Evolutionary conservation across 2,113 vertebrate genomes (phyloP), one percentile per base, ranked within the genome.

Genomic region (Dicaeum eximium): DNA sequence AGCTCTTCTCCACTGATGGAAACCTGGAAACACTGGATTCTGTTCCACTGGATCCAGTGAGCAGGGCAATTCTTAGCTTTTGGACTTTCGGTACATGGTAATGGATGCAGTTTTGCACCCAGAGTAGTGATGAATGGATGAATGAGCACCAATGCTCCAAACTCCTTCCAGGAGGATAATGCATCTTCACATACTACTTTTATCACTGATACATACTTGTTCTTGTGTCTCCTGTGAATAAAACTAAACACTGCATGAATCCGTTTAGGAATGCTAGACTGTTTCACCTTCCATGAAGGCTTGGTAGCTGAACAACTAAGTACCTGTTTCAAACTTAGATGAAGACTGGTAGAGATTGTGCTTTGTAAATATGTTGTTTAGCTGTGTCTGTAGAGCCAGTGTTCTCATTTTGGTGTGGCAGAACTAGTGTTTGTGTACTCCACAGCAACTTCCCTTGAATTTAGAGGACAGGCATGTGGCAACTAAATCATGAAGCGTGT

Each of bases 211-310:
- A 78, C 10, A 2, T 60, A 40, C n/a, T 74, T 81, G 24, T 80
- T 56, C 65, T 87, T 50, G 54, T 86, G 60, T 56, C 56, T 93
- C 1, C 5, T 64, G 38, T 86, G 82, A 89, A 61, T 83, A 40
- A 83, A 84, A 77, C n/a, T 65, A 80, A 93, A 83, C 42, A 56
- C 45, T 92, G 90, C 78, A 84, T 94, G 87, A 94, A 96, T 85
- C 83, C 8, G 0, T 71, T 78, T 95, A 96, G 94, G 88, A 60
- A 90, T 82, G 4, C 85, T 80, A 90, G 86, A 53, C 38, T 81
- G 60, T 91, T 95, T 97, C 96, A 97, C 97, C 97, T 98, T 98
- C 97, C 87, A 23, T 96, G 97, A 98, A 98, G 98, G 96, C 93
- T 95, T 93, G 89, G 62, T 93, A 82, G 70, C 72, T 79, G 91